phyloP scores from a whole-genome alignment of 2,888 invertebrate genomes.

The Luffia ferchaultella region DNA sequence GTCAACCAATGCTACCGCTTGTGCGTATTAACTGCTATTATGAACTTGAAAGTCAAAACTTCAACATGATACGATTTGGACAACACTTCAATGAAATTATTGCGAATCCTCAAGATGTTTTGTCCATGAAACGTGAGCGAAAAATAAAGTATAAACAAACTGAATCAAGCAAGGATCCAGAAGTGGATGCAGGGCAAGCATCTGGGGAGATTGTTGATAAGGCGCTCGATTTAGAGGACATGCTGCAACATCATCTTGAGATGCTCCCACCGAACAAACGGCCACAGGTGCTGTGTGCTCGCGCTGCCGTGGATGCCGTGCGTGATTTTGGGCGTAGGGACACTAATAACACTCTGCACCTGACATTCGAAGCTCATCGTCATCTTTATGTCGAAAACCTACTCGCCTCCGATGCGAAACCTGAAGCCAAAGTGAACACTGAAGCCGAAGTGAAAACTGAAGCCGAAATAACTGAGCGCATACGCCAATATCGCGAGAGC shows the following conservation, averaged over 20 bases:
- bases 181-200: slow-evolving; percentile 71
- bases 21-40: slow-evolving; percentile 83
- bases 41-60: slow-evolving; percentile 76
- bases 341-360: not conserved
- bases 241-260: slow-evolving; percentile 26
- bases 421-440: too few species aligned
- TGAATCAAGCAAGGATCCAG: too few species aligned
- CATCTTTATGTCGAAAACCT: not conserved
- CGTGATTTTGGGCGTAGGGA: not conserved
- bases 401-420: not conserved
- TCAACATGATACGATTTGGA: slow-evolving; percentile 77
- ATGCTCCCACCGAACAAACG: not conserved
- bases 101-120: slow-evolving; percentile 86
- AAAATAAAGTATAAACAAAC: slow-evolving; percentile 38
- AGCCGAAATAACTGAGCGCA: not conserved
- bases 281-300: not conserved
- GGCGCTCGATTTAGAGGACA: slow-evolving; percentile 16
- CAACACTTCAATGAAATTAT: slow-evolving; percentile 80
- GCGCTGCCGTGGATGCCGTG: not conserved
- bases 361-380: not conserved
- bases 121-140: slow-evolving; percentile 73
- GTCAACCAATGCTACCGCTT: slow-evolving; percentile 74
- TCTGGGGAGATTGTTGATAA: slow-evolving; percentile 21
- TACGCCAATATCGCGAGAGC: slow-evolving; percentile 19
- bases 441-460: too few species aligned